Percentiles rank a stretch among this genome's conserved stretches.
Evolutionary conservation across 2,888 invertebrate species (phyloP).

Genomic region (Cybosia mesomella): DNA sequence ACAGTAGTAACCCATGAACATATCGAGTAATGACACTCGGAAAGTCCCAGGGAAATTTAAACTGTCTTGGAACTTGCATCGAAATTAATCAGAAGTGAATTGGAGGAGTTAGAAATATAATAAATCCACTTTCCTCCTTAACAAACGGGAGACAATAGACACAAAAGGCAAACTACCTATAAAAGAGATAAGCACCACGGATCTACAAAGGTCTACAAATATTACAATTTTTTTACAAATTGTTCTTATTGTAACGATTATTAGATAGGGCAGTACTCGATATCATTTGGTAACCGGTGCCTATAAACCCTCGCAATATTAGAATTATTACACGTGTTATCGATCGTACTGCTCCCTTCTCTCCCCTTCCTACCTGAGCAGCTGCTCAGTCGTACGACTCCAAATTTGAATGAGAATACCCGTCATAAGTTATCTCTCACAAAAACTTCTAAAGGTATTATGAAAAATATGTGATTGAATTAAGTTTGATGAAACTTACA

Average conservation of each 20-base stretch:
- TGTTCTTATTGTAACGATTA: slow-evolving; percentile 7
- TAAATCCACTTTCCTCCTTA: no score
- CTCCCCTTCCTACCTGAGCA: neutral
- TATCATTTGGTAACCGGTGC: slow-evolving; percentile 27
- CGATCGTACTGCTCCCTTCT: slow-evolving; percentile 3
- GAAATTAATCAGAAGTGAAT: no score
- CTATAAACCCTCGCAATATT: slow-evolving; percentile 18
- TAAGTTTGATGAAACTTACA: neutral
- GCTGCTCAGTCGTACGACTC: neutral
- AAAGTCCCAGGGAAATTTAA: no score
- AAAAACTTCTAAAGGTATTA: slow-evolving; percentile 1
- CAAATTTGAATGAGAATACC: slow-evolving; percentile 13
- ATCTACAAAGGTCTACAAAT: neutral
- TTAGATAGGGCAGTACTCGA: neutral
- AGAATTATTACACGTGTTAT: neutral
- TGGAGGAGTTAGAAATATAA: no score
- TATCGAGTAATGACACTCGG: no score
- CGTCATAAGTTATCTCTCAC: neutral
- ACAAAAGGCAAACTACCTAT: no score
- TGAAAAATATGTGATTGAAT: neutral
- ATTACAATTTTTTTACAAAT: slow-evolving; percentile 11
- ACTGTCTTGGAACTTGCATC: no score
- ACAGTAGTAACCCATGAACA: no score
- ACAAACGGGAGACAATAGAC: no score
- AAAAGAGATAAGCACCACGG: no score